Conservation (phyloP, 1,140 invertebrate genomes). For the Leptestheria dahalacensis region DNA sequence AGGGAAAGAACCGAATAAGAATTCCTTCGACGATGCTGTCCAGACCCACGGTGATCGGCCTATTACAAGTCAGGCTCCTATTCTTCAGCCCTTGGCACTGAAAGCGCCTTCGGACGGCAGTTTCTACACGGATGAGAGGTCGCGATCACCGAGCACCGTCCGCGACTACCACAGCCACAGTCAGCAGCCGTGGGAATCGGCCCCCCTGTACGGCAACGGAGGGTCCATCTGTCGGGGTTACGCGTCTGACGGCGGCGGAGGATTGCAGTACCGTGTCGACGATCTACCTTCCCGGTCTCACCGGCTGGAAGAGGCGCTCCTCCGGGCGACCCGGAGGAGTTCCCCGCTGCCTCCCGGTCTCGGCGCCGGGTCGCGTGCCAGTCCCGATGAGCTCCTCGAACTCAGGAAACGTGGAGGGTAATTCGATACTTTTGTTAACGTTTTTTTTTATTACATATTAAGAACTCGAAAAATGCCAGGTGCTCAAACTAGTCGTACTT, state of each 20-base stretch:
- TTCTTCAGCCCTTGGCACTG: neutral
- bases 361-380: neutral
- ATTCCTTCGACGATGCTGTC: slow-evolving; percentile 16
- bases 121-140: neutral
- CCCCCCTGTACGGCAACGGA: slow-evolving; percentile 4
- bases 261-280: slow-evolving; percentile 1
- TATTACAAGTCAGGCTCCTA: neutral
- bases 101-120: neutral
- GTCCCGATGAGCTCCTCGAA: slow-evolving; percentile 10
- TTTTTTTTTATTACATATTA: neutral
- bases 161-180: neutral
- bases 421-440: neutral
- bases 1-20: slow-evolving; percentile 24
- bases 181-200: neutral
- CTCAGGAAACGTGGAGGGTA: slow-evolving; percentile 13
- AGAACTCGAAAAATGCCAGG: neutral
- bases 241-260: neutral
- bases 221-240: neutral
- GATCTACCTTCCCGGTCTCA: slow-evolving; percentile 9
- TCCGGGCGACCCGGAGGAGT: slow-evolving; percentile 5
- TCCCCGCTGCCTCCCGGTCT: neutral
- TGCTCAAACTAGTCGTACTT: too few relatives aligned
- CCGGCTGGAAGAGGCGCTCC: slow-evolving; percentile 7
- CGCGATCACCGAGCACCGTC: neutral
- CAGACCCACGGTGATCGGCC: slow-evolving; percentile 10